A percentile compares a stretch with the other conserved stretches of the same genome.
Evolutionary conservation across 1,140 invertebrate species (phyloP).

Genomic region (Leptinotarsa undecemlineata): DNA sequence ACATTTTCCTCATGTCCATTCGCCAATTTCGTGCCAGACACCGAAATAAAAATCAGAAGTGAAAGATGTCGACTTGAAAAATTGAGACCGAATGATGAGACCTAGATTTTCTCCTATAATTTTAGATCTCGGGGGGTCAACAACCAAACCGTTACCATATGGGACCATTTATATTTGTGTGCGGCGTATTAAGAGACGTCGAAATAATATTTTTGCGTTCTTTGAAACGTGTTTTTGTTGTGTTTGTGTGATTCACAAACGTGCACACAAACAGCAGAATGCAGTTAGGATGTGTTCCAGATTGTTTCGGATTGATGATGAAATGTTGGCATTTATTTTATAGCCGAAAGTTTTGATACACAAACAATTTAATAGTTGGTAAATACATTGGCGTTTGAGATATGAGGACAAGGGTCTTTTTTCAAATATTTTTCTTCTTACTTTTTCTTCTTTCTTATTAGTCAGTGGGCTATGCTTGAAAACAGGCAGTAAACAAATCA

Average conservation of each 20-base stretch:
- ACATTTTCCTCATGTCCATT: not conserved
- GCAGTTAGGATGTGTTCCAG: too few species aligned
- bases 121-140: slow-evolving; percentile 4
- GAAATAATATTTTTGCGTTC: not conserved
- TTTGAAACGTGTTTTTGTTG: not conserved
- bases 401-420: too few species aligned
- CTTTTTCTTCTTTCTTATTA: too few species aligned
- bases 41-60: slow-evolving; percentile 3
- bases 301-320: too few species aligned
- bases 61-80: not conserved
- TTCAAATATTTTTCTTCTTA: too few species aligned
- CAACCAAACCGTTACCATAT: not conserved
- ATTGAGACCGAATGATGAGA: not conserved
- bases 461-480: too few species aligned
- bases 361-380: too few species aligned
- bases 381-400: too few species aligned
- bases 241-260: not conserved
- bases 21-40: not conserved
- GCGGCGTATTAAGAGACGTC: not conserved
- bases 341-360: too few species aligned
- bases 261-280: too few species aligned
- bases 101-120: not conserved
- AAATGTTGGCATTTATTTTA: too few species aligned
- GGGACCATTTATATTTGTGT: not conserved
- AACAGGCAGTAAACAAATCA: too few species aligned